phyloP scores from a whole-genome alignment of 2,888 invertebrate species.

The Vanessa cardui region DNA sequence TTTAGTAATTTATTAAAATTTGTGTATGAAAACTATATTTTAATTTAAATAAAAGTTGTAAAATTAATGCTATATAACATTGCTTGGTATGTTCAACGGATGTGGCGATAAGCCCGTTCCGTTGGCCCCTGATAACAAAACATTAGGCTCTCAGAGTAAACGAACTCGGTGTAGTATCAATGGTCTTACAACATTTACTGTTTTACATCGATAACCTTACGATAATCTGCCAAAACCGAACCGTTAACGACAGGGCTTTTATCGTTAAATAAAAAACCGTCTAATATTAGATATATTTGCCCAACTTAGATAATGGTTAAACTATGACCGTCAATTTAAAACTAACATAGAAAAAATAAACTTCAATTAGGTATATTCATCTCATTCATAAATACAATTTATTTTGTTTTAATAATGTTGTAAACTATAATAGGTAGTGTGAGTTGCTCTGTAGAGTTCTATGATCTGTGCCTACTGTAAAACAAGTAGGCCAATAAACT shows the following conservation, averaged over 20 bases:
- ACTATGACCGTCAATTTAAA: background rate
- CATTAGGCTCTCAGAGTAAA: slow-evolving; percentile 69
- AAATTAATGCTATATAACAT: slow-evolving; percentile 44
- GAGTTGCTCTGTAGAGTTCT: no score
- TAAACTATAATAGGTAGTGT: no score
- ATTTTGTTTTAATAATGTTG: no score
- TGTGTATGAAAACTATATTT: background rate
- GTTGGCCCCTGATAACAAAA: slow-evolving; percentile 66
- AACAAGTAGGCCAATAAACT: no score
- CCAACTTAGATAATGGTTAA: background rate
- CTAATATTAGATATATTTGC: background rate
- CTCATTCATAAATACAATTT: no score
- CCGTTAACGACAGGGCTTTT: slow-evolving; percentile 15
- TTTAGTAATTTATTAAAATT: background rate
- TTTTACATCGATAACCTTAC: slow-evolving; percentile 58
- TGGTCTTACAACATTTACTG: slow-evolving; percentile 50
- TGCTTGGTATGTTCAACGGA: slow-evolving; percentile 56
- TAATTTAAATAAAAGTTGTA: slow-evolving; percentile 34
- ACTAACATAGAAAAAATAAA: background rate
- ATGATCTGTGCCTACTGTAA: no score
- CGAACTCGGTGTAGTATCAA: slow-evolving; percentile 62
- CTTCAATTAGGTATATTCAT: background rate
- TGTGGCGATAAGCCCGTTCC: slow-evolving; percentile 71
- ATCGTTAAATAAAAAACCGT: slow-evolving; percentile 4
- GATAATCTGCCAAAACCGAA: slow-evolving; percentile 52